Conservation (phyloP, 2,113 vertebrate species). For the Microcebus tavaratra region DNA sequence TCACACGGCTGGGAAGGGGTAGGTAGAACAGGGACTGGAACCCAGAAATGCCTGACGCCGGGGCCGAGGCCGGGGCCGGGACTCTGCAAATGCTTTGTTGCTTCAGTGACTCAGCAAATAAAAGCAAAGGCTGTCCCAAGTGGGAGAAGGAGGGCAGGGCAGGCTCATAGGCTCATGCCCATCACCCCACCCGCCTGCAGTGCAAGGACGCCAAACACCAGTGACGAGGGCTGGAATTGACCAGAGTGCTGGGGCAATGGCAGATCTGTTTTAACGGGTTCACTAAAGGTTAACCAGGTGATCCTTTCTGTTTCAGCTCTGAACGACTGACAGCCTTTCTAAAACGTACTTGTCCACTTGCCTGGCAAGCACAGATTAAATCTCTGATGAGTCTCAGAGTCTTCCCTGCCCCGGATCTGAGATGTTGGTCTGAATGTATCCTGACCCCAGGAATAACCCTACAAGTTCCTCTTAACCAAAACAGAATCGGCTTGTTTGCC, state of each 20-base stretch:
- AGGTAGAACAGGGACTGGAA: not conserved
- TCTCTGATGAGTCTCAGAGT: not conserved
- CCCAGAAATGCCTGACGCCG: not conserved
- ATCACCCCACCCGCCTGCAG: not conserved
- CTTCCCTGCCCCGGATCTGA: not conserved
- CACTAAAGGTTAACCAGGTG: not conserved
- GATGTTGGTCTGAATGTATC: not conserved
- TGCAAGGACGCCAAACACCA: not conserved
- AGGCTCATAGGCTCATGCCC: not conserved
- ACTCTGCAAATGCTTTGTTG: not conserved
- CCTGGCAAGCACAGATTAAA: not conserved
- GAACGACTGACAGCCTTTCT: not conserved
- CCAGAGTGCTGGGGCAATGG: not conserved
- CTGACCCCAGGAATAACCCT: not conserved
- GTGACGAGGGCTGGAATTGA: not conserved
- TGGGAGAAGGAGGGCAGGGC: not conserved
- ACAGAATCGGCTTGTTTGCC: not conserved
- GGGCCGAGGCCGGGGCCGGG: not conserved
- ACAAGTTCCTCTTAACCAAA: not conserved
- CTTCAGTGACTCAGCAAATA: slow-evolving; percentile 57
- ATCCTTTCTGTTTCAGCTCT: not conserved
- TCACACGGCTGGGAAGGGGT: not conserved
- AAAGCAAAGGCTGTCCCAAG: slow-evolving; percentile 14
- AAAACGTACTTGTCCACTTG: not conserved
- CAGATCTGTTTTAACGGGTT: not conserved